A percentile compares a stretch with the other conserved stretches of the same genome.
These are phyloP conservation scores for Datnioides undecimradiatus DNA, from an alignment of 2,113 vertebrate species.

Conservation along the genomic window DNA sequence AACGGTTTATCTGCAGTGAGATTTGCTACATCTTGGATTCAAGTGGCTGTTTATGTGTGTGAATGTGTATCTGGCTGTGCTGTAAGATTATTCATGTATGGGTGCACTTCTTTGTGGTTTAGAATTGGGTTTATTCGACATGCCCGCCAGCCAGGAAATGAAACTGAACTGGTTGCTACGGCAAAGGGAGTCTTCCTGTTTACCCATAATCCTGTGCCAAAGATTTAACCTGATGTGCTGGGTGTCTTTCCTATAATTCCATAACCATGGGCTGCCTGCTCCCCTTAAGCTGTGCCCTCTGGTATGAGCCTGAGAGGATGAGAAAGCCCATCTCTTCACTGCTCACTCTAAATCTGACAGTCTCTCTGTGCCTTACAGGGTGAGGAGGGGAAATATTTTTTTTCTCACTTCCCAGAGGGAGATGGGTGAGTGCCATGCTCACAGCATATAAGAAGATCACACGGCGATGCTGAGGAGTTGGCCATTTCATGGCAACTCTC, in stretches of 20 bases:
- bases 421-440: slow-evolving; percentile 71
- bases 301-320: slow-evolving; percentile 65
- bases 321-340: slow-evolving; percentile 63
- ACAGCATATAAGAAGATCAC: slow-evolving; percentile 78
- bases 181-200: slow-evolving; percentile 62
- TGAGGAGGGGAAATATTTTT: slow-evolving; percentile 43
- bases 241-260: slow-evolving; percentile 51
- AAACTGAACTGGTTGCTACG: slow-evolving; percentile 17
- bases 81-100: slow-evolving; percentile 20
- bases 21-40: slow-evolving; percentile 31
- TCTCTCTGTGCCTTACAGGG: slow-evolving; percentile 65
- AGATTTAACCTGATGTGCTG: slow-evolving; percentile 58
- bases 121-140: slow-evolving; percentile 12
- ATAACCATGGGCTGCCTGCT: slow-evolving; percentile 51
- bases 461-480: slow-evolving; percentile 74
- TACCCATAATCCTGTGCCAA: slow-evolving; percentile 47
- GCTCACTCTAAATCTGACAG: slow-evolving; percentile 73
- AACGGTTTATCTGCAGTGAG: slow-evolving; percentile 22
- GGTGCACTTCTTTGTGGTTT: slow-evolving; percentile 11
- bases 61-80: background rate
- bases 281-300: slow-evolving; percentile 65
- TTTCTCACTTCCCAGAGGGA: slow-evolving; percentile 50
- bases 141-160: slow-evolving; percentile 47
- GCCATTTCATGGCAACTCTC: slow-evolving; percentile 75
- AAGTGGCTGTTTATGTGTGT: slow-evolving; percentile 16